Conservation (phyloP, 2,888 invertebrate genomes). For the Hypercompe scribonia region DNA sequence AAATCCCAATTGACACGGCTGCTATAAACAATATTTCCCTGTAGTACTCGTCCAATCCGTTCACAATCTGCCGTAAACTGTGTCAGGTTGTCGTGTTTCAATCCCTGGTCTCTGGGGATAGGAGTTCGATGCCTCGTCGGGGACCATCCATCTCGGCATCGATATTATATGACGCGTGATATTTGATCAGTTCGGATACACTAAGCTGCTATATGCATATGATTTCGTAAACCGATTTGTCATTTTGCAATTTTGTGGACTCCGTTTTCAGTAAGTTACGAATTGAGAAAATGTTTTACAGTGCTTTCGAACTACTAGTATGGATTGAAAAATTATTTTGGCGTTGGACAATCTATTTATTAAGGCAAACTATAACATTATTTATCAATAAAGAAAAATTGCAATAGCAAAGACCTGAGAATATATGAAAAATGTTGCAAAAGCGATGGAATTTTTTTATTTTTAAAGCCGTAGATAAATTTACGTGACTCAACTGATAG, state of each 20-base stretch:
- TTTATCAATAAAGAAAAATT: too few relatives aligned
- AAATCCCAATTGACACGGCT: slow-evolving; percentile 15
- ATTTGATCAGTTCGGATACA: slow-evolving; percentile 29
- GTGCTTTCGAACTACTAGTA: too few relatives aligned
- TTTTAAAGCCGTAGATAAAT: too few relatives aligned
- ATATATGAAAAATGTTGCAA: too few relatives aligned
- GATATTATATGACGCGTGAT: slow-evolving; percentile 47
- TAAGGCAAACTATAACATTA: too few relatives aligned
- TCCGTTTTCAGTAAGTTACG: not conserved
- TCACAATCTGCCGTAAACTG: slow-evolving; percentile 49
- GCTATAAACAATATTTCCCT: slow-evolving; percentile 39
- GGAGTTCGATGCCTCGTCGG: slow-evolving; percentile 45
- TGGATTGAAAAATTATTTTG: too few relatives aligned
- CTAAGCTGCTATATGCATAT: not conserved
- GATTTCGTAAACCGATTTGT: not conserved
- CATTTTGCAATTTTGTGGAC: not conserved
- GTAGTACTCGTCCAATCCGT: slow-evolving; percentile 43
- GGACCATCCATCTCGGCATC: slow-evolving; percentile 40
- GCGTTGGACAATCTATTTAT: too few relatives aligned
- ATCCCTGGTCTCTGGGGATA: slow-evolving; percentile 44
- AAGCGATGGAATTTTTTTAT: too few relatives aligned
- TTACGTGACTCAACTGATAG: too few relatives aligned
- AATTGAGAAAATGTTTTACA: not conserved
- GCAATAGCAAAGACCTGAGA: too few relatives aligned
- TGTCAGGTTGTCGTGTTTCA: slow-evolving; percentile 57